phyloP scores from a whole-genome alignment of 2,113 vertebrate genomes.

The Raja brachyura region DNA sequence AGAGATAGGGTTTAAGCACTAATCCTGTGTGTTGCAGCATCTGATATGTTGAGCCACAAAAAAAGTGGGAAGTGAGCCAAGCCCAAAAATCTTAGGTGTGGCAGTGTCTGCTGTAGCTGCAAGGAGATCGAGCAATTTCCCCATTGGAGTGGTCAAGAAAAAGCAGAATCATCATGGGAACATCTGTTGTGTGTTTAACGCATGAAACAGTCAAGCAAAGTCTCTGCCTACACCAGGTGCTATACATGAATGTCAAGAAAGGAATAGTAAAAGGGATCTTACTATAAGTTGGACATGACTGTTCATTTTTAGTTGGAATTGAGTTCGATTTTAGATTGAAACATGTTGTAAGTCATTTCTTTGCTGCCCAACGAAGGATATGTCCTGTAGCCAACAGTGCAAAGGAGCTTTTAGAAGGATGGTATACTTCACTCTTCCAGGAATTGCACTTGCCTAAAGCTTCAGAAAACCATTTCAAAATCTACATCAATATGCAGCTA shows the following conservation, averaged over 20 bases:
- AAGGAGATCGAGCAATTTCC: neutral
- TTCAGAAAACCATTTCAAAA: slow-evolving; percentile 22
- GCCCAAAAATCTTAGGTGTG: neutral
- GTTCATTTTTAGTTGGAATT: neutral
- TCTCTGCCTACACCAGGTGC: neutral
- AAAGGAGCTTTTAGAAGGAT: neutral
- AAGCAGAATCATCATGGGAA: neutral
- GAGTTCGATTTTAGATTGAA: neutral
- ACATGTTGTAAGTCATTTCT: neutral
- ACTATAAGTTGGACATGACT: neutral
- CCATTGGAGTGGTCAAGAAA: neutral
- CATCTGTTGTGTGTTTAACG: neutral
- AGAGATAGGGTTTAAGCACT: neutral
- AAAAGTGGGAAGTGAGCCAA: neutral
- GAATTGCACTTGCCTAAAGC: neutral
- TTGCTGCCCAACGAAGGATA: neutral
- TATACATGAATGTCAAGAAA: neutral
- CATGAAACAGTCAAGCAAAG: too few species aligned
- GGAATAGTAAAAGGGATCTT: neutral
- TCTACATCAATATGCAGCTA: slow-evolving; percentile 11
- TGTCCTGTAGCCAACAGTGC: neutral
- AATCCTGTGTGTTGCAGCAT: neutral
- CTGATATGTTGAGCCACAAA: neutral
- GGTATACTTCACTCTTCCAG: slow-evolving; percentile 22
- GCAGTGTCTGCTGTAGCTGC: neutral